A percentile compares a stretch with the other conserved stretches of the same genome.
phyloP scores from a whole-genome alignment of 23 tunicate genomes.

The Trididemnum nubilum region DNA sequence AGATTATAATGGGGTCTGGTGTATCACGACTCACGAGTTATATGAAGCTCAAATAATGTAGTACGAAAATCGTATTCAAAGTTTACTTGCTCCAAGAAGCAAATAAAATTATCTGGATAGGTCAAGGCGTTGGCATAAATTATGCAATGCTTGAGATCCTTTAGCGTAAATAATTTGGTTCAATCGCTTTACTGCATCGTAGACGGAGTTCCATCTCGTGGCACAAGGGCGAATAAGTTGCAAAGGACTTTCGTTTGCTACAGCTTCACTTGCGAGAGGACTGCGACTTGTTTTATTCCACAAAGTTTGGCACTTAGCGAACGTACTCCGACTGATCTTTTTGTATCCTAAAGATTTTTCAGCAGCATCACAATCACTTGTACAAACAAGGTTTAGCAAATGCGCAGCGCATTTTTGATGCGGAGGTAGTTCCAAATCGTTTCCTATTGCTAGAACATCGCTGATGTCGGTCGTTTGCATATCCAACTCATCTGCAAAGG shows the following conservation, averaged over 20 bases:
- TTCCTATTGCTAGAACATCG: constrained; percentile 1
- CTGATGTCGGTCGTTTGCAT: not conserved
- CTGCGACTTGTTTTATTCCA: constrained; percentile 1
- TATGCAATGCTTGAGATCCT: too few relatives aligned
- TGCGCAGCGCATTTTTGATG: not conserved
- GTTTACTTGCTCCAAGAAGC: too few relatives aligned
- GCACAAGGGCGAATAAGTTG: constrained; percentile 2
- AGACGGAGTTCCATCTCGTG: constrained; percentile 3
- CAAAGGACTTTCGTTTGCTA: not conserved
- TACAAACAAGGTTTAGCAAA: not conserved
- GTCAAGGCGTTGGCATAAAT: too few relatives aligned
- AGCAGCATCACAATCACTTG: constrained; percentile 1
- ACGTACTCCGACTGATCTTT: constrained; percentile 1
- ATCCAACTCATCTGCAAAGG: not conserved
- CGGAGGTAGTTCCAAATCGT: constrained; percentile 2
- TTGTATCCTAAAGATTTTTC: not conserved
- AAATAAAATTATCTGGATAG: too few relatives aligned
- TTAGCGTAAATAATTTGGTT: too few relatives aligned
- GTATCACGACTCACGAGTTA: too few relatives aligned
- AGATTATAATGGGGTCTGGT: too few relatives aligned
- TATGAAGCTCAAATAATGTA: too few relatives aligned
- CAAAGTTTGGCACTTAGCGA: not conserved
- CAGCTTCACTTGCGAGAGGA: not conserved
- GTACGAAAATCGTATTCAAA: too few relatives aligned
- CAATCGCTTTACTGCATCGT: constrained; percentile 2